Conservation (phyloP, 2,113 vertebrate species). For the Coptodon bakossiorum region DNA sequence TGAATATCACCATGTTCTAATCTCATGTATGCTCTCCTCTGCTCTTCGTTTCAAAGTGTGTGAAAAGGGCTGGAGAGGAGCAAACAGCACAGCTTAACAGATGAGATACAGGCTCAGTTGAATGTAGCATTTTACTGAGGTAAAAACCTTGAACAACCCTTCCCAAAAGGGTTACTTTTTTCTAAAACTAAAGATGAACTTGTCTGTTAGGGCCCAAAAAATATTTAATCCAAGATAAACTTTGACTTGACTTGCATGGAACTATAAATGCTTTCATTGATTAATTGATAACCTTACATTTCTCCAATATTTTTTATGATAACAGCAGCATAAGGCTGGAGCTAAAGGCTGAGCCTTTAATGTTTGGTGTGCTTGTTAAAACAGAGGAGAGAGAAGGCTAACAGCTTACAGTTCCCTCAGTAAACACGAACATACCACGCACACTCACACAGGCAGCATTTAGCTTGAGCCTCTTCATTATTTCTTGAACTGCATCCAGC, state of each 20-base stretch:
- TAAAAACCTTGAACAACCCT: background rate
- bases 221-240: background rate
- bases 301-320: background rate
- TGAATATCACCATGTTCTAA: slow-evolving; percentile 27
- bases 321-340: background rate
- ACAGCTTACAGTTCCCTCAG: slow-evolving; percentile 20
- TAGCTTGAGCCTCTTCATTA: background rate
- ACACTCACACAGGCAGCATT: background rate
- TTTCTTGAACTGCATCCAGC: background rate
- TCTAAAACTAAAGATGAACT: background rate
- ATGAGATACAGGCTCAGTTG: background rate
- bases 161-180: background rate
- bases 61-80: background rate
- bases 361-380: background rate
- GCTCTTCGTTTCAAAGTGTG: background rate
- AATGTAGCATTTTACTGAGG: background rate
- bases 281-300: background rate
- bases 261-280: background rate
- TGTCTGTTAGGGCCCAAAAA: background rate
- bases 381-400: background rate
- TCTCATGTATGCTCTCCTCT: background rate
- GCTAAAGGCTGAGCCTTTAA: background rate
- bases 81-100: background rate
- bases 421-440: slow-evolving; percentile 2
- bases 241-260: background rate